These are phyloP conservation scores for Chamaea fasciata DNA, from an alignment of 2,113 vertebrate genomes.

Conservation along the genomic window DNA sequence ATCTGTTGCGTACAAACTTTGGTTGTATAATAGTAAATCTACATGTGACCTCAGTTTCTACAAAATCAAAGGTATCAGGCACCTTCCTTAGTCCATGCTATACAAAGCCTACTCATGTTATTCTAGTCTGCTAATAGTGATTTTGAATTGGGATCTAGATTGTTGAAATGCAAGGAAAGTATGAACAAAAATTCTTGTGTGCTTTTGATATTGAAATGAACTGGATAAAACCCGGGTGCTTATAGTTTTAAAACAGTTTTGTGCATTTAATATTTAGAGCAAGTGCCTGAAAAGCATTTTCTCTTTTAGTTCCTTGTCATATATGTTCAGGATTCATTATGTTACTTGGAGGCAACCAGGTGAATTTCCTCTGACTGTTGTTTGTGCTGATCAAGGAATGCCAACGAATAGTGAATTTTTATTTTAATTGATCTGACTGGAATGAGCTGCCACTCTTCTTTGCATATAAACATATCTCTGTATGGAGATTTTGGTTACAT, in stretches of 20 bases:
- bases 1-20: neutral
- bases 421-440: constrained; percentile 62
- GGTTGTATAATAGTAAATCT: neutral
- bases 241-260: constrained; percentile 11
- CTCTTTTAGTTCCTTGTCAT: constrained; percentile 43
- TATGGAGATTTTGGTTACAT: constrained; percentile 32
- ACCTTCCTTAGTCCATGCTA: neutral
- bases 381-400: constrained; percentile 53
- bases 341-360: constrained; percentile 33
- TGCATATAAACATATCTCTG: constrained; percentile 12
- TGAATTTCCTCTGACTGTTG: constrained; percentile 49
- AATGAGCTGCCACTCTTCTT: constrained; percentile 42
- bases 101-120: neutral
- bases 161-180: neutral
- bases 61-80: neutral
- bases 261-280: constrained; percentile 44
- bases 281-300: constrained; percentile 37
- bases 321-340: constrained; percentile 28
- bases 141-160: neutral
- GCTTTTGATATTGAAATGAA: constrained; percentile 27
- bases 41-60: neutral
- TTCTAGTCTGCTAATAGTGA: neutral
- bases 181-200: neutral
- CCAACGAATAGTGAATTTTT: constrained; percentile 27
- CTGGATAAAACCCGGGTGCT: neutral